phyloP scores from a whole-genome alignment of 2,113 vertebrate species.

The Bos taurus region ARS-UCD2.0 NC_037329.1:88167001-88167500 shows the following conservation, averaged over 20 bases:
- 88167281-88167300: not conserved
- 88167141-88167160: not conserved
- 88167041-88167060: not conserved
- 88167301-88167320: not conserved
- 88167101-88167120: conserved; percentile 45
- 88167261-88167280: not conserved
- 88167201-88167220: not conserved
- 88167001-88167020: conserved; percentile 10
- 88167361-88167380: not conserved
- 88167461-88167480: not conserved
- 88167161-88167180: not conserved
- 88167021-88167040: conserved; percentile 22
- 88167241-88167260: not conserved
- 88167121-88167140: conserved; percentile 13
- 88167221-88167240: not conserved
- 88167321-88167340: not conserved
- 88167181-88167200: conserved; percentile 18
- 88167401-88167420: not conserved
- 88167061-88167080: not conserved
- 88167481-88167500: not conserved
- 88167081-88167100: not conserved
- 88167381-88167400: not conserved
- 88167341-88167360: not conserved
- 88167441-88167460: not conserved
- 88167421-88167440: not conserved